Percentiles rank a stretch among this genome's conserved stretches.
Conservation (phyloP, 2,888 invertebrate species). For the Sarcophaga carnaria region DNA sequence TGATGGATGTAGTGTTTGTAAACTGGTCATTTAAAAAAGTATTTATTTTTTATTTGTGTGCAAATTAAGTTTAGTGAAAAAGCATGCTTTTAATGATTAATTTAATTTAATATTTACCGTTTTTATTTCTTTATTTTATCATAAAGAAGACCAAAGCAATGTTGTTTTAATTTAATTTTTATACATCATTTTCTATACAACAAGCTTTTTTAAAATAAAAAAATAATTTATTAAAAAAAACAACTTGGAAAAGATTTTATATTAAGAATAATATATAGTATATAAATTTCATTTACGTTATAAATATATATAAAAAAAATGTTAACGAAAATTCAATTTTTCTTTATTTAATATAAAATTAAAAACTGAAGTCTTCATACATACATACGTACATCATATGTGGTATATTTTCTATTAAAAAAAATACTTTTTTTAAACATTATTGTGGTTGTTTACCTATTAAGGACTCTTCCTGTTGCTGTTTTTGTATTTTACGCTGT, state of each 20-base stretch:
- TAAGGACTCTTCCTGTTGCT: constrained; percentile 80
- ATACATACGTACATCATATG: background rate
- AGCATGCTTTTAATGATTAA: background rate
- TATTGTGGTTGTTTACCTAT: constrained; percentile 75
- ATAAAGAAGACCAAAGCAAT: background rate
- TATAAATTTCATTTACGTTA: constrained; percentile 5
- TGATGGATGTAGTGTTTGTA: constrained; percentile 4
- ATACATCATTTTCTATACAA: background rate
- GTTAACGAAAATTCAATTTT: constrained; percentile 22
- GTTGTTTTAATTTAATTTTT: background rate
- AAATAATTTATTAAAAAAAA: background rate
- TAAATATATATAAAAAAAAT: constrained; percentile 11
- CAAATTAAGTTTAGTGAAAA: background rate
- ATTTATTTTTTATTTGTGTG: constrained; percentile 5
- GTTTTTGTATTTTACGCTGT: constrained; percentile 78
- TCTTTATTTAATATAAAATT: background rate
- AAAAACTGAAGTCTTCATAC: constrained; percentile 17
- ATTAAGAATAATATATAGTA: background rate
- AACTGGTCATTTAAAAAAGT: constrained; percentile 30
- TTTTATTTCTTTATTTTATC: constrained; percentile 17
- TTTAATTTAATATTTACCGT: background rate
- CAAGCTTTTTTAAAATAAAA: background rate
- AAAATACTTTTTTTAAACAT: constrained; percentile 30
- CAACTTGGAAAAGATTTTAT: background rate
- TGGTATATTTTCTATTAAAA: constrained; percentile 16